Conservation (phyloP, 2,888 invertebrate species). For the Trilocha varians region DNA sequence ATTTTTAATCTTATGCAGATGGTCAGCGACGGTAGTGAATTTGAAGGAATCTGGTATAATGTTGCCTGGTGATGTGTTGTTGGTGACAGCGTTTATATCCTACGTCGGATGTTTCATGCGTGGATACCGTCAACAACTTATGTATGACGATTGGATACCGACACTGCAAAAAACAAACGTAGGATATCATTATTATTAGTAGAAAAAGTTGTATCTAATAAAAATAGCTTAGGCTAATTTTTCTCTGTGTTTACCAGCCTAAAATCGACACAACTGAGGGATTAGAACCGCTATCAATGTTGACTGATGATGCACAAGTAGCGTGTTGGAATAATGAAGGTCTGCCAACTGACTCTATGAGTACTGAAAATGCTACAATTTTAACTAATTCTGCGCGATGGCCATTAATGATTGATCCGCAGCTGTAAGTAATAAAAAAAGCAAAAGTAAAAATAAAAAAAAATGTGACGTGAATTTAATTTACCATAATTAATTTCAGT, state of each 20-base stretch:
- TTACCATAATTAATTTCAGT: conserved; percentile 28
- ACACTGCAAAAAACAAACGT: conserved; percentile 79
- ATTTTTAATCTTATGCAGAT: conserved; percentile 28
- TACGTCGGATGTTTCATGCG: conserved; percentile 96
- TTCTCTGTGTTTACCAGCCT: conserved; percentile 53
- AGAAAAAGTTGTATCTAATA: too few species aligned
- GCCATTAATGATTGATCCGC: conserved; percentile 97
- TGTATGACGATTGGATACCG: conserved; percentile 87
- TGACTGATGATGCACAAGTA: conserved; percentile 93
- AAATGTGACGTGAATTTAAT: background rate
- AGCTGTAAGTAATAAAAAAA: conserved; percentile 64
- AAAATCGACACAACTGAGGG: conserved; percentile 86
- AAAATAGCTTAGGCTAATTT: background rate
- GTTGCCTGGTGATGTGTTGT: conserved; percentile 90
- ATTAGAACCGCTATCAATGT: conserved; percentile 86
- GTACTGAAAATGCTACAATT: conserved; percentile 94
- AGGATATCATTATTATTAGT: conserved; percentile 13
- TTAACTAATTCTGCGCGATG: conserved; percentile 91
- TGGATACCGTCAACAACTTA: conserved; percentile 83
- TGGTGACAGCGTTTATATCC: conserved; percentile 94
- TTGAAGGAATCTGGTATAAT: conserved; percentile 81
- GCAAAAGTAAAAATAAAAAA: background rate
- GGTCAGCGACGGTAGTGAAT: conserved; percentile 65
- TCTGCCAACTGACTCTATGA: conserved; percentile 93
- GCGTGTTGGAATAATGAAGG: conserved; percentile 97